These are phyloP conservation scores for Chelonia mydas DNA, from an alignment of 2,797 vertebrate species.

Conservation along the genomic window DNA sequence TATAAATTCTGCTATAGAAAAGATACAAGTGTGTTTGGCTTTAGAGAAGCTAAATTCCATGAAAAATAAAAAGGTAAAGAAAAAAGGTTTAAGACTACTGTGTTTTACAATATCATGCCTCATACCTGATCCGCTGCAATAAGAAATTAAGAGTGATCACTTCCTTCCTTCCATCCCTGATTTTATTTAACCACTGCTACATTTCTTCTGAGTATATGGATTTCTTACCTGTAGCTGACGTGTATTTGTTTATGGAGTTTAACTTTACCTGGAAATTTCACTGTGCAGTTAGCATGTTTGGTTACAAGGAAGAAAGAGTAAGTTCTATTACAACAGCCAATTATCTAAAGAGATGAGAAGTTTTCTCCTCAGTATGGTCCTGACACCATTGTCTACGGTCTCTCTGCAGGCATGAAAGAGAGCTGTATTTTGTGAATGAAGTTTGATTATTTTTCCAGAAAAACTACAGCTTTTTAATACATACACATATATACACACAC, in stretches of 20 bases:
- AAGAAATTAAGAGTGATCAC: background rate
- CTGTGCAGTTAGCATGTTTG: background rate
- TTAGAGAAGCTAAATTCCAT: conserved; percentile 5
- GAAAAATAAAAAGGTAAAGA: background rate
- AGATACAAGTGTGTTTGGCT: background rate
- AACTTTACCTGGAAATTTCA: conserved; percentile 55
- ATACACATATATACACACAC: no score
- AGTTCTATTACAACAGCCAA: conserved; percentile 34
- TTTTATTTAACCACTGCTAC: conserved; percentile 26
- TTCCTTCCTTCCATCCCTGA: conserved; percentile 18
- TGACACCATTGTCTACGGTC: conserved; percentile 5
- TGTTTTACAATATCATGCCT: background rate
- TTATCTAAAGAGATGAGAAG: background rate
- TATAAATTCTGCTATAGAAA: conserved; percentile 5
- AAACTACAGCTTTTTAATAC: background rate
- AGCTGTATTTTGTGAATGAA: background rate
- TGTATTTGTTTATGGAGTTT: background rate
- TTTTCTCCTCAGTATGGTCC: conserved; percentile 15
- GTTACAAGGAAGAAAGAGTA: conserved; percentile 41
- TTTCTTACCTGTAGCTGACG: conserved; percentile 27
- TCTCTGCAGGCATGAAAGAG: background rate
- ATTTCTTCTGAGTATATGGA: conserved; percentile 37
- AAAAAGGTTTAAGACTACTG: background rate
- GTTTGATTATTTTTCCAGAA: background rate
- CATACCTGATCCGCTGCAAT: background rate